phyloP scores from a whole-genome alignment of 2,888 invertebrate species.

The Odiellus spinosus region DNA sequence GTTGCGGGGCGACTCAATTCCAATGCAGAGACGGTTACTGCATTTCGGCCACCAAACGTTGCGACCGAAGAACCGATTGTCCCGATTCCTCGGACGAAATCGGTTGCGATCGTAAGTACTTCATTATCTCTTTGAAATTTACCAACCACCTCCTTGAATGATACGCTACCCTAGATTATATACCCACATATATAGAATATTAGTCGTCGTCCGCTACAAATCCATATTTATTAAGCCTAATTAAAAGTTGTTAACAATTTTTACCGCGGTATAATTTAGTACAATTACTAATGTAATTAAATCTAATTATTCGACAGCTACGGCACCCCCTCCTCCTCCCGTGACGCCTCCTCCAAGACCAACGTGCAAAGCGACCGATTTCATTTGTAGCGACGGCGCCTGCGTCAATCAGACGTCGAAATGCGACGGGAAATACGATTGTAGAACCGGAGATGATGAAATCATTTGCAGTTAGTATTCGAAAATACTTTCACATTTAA shows the following conservation, averaged over 20 bases:
- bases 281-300: too few species aligned
- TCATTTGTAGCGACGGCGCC: conserved; percentile 43
- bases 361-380: conserved; percentile 30
- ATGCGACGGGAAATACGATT: conserved; percentile 41
- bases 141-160: too few species aligned
- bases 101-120: conserved; percentile 12
- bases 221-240: too few species aligned
- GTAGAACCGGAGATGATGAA: conserved; percentile 63
- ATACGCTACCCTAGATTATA: too few species aligned
- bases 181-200: too few species aligned
- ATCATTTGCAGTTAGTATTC: conserved; percentile 14
- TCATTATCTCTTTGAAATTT: too few species aligned
- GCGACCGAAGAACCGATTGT: conserved; percentile 20
- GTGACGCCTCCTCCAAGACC: conserved; percentile 3
- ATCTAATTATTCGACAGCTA: too few species aligned
- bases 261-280: too few species aligned
- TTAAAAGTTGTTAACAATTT: too few species aligned
- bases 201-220: too few species aligned
- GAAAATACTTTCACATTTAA: background rate
- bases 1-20: conserved; percentile 7
- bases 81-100: conserved; percentile 20
- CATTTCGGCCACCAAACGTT: conserved; percentile 14
- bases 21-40: conserved; percentile 19
- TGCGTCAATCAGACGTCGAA: conserved; percentile 40
- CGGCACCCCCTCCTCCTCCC: too few species aligned